A percentile compares a stretch with the other conserved stretches of the same genome.
These are phyloP conservation scores for Ricordea florida DNA, from an alignment of 92 coral and sea anemone species.

Conservation along the genomic window DNA sequence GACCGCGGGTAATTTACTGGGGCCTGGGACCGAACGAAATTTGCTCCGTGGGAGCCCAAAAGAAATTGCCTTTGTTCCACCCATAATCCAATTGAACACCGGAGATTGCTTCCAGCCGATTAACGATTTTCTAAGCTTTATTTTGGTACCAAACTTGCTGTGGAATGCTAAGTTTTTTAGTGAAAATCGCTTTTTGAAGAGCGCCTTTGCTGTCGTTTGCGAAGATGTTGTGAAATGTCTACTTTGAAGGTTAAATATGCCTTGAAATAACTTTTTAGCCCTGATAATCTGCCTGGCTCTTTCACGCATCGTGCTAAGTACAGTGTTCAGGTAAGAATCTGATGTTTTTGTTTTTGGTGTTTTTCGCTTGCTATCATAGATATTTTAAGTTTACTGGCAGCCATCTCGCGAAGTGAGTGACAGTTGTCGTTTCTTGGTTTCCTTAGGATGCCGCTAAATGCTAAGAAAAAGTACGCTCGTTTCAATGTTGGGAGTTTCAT, in stretches of 20 bases:
- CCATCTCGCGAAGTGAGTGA: background rate
- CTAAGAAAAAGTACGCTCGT: constrained; percentile 5
- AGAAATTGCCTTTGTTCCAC: constrained; percentile 15
- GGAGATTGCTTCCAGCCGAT: constrained; percentile 33
- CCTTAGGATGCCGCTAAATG: constrained; percentile 18
- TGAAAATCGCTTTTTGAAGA: constrained; percentile 14
- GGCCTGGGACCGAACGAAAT: constrained; percentile 27
- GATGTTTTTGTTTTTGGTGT: constrained; percentile 26
- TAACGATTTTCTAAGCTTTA: background rate
- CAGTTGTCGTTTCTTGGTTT: constrained; percentile 18
- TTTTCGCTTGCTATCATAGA: background rate
- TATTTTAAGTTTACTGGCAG: constrained; percentile 11
- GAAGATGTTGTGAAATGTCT: background rate
- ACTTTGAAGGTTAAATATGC: background rate
- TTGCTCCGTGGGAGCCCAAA: constrained; percentile 2
- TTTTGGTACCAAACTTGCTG: constrained; percentile 17
- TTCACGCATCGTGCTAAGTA: background rate
- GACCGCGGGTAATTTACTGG: constrained; percentile 8
- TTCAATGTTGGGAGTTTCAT: constrained; percentile 37
- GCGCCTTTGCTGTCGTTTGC: background rate
- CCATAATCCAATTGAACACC: constrained; percentile 38
- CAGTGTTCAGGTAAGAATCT: constrained; percentile 28
- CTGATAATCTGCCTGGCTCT: background rate
- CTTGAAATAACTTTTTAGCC: constrained; percentile 11
- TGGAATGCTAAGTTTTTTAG: background rate